phyloP scores from a whole-genome alignment of 1,140 invertebrate genomes.

The Charaxes varanes region DNA sequence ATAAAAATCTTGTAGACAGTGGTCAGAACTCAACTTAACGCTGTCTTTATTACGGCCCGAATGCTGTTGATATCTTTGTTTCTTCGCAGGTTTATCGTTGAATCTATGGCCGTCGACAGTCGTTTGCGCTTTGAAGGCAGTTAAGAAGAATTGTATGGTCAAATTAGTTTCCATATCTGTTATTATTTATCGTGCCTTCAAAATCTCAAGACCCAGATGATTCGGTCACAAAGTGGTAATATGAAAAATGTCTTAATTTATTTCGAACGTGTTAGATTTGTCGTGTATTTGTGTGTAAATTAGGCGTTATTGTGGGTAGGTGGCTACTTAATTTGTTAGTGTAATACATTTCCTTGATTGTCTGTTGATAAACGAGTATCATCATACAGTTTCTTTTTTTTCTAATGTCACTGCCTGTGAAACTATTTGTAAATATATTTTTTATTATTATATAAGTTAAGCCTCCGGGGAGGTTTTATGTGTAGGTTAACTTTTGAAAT shows the following conservation, averaged over 20 bases:
- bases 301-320: not conserved
- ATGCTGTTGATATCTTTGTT: conserved; percentile 12
- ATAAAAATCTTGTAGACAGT: not conserved
- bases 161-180: conserved; percentile 48
- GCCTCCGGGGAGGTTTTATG: no score
- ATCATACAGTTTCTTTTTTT: no score
- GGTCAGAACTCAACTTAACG: no score
- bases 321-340: not conserved
- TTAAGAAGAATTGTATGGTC: conserved; percentile 38
- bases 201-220: conserved; percentile 16
- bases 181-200: conserved; percentile 32
- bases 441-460: no score
- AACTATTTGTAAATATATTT: no score
- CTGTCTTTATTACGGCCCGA: no score
- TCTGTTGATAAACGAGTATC: no score
- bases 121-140: conserved; percentile 41
- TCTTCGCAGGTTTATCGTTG: conserved; percentile 34
- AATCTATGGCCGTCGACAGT: conserved; percentile 42
- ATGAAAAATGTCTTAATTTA: conserved; percentile 14
- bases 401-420: no score
- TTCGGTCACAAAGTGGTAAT: conserved; percentile 4
- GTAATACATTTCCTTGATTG: no score
- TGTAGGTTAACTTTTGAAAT: no score
- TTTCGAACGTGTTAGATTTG: conserved; percentile 1
- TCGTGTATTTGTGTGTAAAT: no score